Evolutionary conservation across 1,140 invertebrate species (phyloP), one percentile per base, ranked within the genome.

Genomic region (Papilio helenus): DNA sequence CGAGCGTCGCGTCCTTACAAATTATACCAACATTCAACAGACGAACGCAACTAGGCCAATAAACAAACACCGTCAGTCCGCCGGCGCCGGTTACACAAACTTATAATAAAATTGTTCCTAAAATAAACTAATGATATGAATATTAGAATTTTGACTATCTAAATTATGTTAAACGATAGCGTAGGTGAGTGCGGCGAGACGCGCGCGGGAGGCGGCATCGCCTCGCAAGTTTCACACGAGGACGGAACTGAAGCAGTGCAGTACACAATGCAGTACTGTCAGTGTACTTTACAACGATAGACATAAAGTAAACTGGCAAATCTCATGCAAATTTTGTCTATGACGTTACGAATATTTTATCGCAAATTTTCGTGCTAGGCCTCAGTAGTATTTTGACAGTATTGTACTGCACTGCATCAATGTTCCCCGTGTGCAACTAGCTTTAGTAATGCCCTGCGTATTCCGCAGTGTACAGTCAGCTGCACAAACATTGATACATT

Each of bases 51-150:
- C 88, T 90, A 91, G 89, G 89, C 89, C 89, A 90, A 83, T 83
- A 87, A 89, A 91, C 85, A 86, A 90, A 90, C 85, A 87, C 80
- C 73, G 81, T 88, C 86, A 90, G 86, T 90, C 84, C 84, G 83
- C 81, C 84, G 76, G 65, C 85, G 85, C 84, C 87, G 81, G 91
- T 89, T 83, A 84, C 88, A 89, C 82, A 85, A 86, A 77, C 76
- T 85, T 87, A 87, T 82, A 80, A 86, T 82, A 82, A 90, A 94
- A 89, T 91, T 88, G 86, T 87, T 85, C 86, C 92, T 93, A 93
- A 94, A 93, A 89, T 93, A 93, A 94, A 85, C 93, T 94, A 94
- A 92, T 94, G 93, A 94, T 94, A 94, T 94, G 93, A 93, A 94
- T 89, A 92, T 91, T 89, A 93, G 79, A 94, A 94, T 94, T 93